phyloP scores from a whole-genome alignment of 1,140 invertebrate species.

The Sycophaga agraensis region DNA sequence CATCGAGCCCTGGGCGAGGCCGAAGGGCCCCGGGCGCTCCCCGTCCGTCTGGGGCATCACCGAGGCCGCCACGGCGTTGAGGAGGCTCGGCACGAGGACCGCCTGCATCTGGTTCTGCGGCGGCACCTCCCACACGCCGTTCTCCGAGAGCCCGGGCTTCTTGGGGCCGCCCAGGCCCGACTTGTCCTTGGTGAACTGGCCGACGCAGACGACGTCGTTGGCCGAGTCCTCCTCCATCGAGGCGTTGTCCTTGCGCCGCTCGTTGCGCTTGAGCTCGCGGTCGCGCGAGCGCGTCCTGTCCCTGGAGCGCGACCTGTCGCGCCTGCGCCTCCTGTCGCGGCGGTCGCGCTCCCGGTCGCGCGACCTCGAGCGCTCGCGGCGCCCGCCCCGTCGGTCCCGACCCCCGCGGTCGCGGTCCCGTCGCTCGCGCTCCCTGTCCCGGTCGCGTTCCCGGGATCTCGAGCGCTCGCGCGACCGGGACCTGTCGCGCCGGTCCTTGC shows the following conservation, averaged over 20 bases:
- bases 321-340: conserved; percentile 45
- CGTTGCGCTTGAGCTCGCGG: conserved; percentile 47
- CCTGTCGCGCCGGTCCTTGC: conserved; percentile 55
- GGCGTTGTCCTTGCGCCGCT: conserved; percentile 50
- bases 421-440: conserved; percentile 60
- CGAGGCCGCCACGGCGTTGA: conserved; percentile 46
- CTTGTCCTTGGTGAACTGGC: conserved; percentile 53
- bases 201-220: conserved; percentile 51
- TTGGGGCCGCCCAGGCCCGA: conserved; percentile 16
- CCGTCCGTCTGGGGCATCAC: conserved; percentile 36
- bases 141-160: conserved; percentile 38
- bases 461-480: conserved; percentile 53
- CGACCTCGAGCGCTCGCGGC: conserved; percentile 51
- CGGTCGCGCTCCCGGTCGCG: conserved; percentile 44
- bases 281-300: conserved; percentile 52
- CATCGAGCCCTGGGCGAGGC: conserved; percentile 34
- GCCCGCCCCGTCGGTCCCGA: conserved; percentile 42
- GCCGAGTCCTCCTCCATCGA: conserved; percentile 45
- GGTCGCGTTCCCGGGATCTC: conserved; percentile 53
- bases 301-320: conserved; percentile 39
- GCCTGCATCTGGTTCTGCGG: conserved; percentile 52
- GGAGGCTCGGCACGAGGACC: conserved; percentile 47
- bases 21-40: conserved; percentile 34
- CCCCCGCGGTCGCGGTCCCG: conserved; percentile 56
- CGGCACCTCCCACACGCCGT: conserved; percentile 55